phyloP scores from a whole-genome alignment of 2,113 vertebrate species.

The Penelope pileata region DNA sequence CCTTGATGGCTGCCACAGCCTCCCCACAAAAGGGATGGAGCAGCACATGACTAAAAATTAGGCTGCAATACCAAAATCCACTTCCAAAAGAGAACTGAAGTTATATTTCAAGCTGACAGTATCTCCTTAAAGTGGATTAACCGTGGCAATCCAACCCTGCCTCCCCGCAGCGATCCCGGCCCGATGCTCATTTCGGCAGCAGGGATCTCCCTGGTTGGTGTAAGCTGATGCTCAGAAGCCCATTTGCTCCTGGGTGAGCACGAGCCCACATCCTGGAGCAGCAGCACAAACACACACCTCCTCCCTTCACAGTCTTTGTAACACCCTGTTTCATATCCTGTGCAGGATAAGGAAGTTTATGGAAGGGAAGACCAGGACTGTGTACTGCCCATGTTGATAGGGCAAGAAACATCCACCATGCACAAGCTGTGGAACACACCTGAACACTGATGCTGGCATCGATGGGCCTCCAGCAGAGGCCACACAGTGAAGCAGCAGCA shows the following conservation, averaged over 20 bases:
- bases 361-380: neutral
- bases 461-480: neutral
- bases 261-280: neutral
- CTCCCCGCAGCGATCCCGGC: neutral
- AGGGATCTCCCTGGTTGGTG: neutral
- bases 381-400: rapidly evolving
- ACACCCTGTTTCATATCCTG: rapidly evolving
- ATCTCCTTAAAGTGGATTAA: conserved; percentile 39
- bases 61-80: neutral
- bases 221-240: conserved; percentile 2
- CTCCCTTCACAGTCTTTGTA: neutral
- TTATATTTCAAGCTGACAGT: conserved; percentile 41
- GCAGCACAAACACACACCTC: neutral
- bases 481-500: neutral
- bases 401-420: neutral
- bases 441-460: neutral
- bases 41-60: neutral
- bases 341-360: neutral
- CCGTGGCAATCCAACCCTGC: neutral
- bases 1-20: rapidly evolving
- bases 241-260: neutral
- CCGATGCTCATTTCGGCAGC: neutral
- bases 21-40: neutral
- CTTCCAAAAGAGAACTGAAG: conserved; percentile 18
- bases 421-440: neutral